Percentiles rank a stretch among this genome's conserved stretches.
phyloP scores from a whole-genome alignment of 2,797 vertebrate genomes.

The Bucorvus abyssinicus region DNA sequence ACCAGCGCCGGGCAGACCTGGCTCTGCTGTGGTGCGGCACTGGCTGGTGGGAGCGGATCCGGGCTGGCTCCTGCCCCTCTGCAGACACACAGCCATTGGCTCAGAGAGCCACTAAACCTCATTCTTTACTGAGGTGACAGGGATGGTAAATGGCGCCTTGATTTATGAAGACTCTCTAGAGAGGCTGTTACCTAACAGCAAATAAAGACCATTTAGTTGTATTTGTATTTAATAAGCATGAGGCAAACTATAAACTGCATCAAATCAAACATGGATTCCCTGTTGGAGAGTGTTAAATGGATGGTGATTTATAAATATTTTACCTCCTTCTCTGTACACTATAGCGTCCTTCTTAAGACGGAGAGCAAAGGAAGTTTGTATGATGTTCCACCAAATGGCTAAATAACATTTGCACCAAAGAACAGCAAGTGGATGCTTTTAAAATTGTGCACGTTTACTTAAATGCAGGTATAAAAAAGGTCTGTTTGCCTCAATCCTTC shows the following conservation, averaged over 20 bases:
- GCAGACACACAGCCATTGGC: not conserved
- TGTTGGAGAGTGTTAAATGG: not conserved
- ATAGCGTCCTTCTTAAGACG: not conserved
- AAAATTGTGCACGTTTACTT: not conserved
- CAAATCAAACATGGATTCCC: not conserved
- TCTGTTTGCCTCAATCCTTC: not conserved
- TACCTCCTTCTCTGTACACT: not conserved
- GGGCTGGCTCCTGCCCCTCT: not conserved
- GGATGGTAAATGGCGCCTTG: not conserved
- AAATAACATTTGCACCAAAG: not conserved
- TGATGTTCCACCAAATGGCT: not conserved
- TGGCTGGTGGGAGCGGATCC: not conserved
- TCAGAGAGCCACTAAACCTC: not conserved
- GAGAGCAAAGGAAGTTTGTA: not conserved
- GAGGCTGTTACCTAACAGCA: not conserved
- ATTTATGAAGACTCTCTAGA: not conserved
- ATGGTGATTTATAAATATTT: not conserved
- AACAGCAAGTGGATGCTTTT: not conserved
- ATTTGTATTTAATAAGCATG: not conserved
- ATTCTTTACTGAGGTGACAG: not conserved
- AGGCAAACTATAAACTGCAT: not conserved
- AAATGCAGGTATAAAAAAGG: not conserved
- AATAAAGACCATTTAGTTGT: not conserved
- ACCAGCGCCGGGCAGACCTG: no score
- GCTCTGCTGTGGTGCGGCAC: not conserved